Conservation (phyloP, 2,797 vertebrate species). For the Miichthys miiuy region DNA sequence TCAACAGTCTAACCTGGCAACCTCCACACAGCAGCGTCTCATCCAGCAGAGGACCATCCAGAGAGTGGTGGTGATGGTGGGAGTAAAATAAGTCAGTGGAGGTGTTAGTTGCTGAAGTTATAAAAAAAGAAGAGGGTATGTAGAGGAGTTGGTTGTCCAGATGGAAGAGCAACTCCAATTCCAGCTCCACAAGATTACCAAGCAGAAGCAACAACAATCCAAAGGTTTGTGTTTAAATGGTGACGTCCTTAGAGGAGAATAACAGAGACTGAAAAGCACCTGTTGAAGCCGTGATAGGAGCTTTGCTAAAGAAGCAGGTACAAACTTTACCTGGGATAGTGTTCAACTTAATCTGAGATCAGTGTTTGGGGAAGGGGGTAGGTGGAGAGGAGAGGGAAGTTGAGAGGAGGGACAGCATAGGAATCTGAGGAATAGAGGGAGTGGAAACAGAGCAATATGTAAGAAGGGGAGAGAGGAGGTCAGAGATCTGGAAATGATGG, state of each 20-base stretch:
- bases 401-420: conserved; percentile 77
- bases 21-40: conserved; percentile 72
- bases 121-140: conserved; percentile 35
- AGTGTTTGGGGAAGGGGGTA: conserved; percentile 67
- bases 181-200: conserved; percentile 61
- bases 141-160: conserved; percentile 52
- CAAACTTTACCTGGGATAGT: conserved; percentile 83
- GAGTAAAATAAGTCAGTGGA: conserved; percentile 37
- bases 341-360: conserved; percentile 87
- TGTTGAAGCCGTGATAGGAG: conserved; percentile 60
- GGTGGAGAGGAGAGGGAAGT: conserved; percentile 71
- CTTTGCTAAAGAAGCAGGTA: conserved; percentile 64
- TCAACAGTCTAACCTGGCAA: conserved; percentile 80
- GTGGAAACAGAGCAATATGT: conserved; percentile 68
- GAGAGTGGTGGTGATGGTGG: conserved; percentile 62
- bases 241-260: conserved; percentile 43
- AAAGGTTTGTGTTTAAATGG: conserved; percentile 31
- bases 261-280: conserved; percentile 45
- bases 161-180: conserved; percentile 48
- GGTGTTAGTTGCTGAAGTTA: conserved; percentile 30
- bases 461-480: conserved; percentile 62
- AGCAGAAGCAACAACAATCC: conserved; percentile 53
- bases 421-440: conserved; percentile 78
- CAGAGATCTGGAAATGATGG: conserved; percentile 74
- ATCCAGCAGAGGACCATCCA: conserved; percentile 84